Evolutionary conservation across 2,113 vertebrate genomes (phyloP).

Genomic region (Nyctereutes procyonoides): DNA sequence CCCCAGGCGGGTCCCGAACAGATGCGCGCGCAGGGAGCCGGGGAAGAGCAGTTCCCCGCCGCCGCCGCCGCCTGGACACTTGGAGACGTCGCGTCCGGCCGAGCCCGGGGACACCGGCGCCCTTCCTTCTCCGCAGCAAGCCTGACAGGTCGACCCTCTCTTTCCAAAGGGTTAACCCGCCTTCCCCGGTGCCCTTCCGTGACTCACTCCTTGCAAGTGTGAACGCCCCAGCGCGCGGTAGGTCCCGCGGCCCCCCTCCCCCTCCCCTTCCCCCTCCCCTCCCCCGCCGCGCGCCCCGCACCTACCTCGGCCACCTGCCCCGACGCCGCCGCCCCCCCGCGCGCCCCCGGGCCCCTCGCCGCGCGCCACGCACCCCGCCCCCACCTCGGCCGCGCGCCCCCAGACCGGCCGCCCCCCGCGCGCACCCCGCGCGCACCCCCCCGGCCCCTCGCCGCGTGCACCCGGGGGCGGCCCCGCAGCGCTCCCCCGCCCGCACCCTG

Average conservation of each 20-base stretch:
- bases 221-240: constrained; percentile 44
- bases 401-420: too few species aligned
- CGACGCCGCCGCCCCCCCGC: neutral
- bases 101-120: neutral
- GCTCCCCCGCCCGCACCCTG: too few species aligned
- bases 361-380: neutral
- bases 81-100: neutral
- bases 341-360: too few species aligned
- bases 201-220: constrained; percentile 76
- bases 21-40: neutral
- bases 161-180: constrained; percentile 49
- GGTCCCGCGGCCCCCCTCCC: neutral
- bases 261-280: too few species aligned
- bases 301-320: neutral
- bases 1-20: neutral
- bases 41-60: neutral
- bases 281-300: neutral
- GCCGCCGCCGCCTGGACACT: neutral
- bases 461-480: too few species aligned
- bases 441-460: too few species aligned
- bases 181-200: neutral
- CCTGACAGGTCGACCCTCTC: neutral
- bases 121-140: neutral
- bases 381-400: neutral
- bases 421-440: too few species aligned